These are phyloP conservation scores for Catalaphyllia jardinei DNA, from an alignment of 64 coral and sea anemone genomes.

Conservation along the genomic window DNA sequence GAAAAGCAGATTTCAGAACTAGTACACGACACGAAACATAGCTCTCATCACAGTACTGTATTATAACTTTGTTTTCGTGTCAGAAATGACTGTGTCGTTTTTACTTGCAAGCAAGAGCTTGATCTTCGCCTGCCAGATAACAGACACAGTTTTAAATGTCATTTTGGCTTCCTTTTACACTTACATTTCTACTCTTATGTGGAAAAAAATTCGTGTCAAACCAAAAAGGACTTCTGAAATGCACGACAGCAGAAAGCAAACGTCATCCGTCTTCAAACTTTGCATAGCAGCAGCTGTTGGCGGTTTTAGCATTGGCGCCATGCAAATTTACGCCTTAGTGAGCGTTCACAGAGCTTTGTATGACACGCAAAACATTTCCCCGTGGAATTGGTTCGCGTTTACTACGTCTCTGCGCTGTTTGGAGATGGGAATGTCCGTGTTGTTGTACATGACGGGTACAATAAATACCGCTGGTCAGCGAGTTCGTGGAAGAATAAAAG, in stretches of 20 bases:
- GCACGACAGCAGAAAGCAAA: background rate
- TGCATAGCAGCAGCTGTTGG: constrained; percentile 38
- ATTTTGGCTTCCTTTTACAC: constrained; percentile 17
- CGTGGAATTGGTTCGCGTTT: constrained; percentile 63
- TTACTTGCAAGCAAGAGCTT: constrained; percentile 13
- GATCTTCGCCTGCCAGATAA: constrained; percentile 39
- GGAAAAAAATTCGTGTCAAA: constrained; percentile 1
- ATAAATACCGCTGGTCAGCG: background rate
- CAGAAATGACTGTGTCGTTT: constrained; percentile 33
- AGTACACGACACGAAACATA: constrained; percentile 61
- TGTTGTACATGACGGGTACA: constrained; percentile 25
- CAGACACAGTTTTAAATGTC: constrained; percentile 16
- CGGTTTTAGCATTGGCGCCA: constrained; percentile 1
- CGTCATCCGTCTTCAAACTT: constrained; percentile 16
- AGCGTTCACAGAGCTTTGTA: constrained; percentile 49
- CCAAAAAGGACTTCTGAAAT: background rate
- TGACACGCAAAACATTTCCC: constrained; percentile 3
- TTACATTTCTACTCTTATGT: constrained; percentile 21
- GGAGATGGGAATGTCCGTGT: constrained; percentile 36
- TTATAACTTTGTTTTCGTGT: constrained; percentile 34
- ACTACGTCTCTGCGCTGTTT: constrained; percentile 28
- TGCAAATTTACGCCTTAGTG: constrained; percentile 35
- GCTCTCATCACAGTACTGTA: constrained; percentile 34
- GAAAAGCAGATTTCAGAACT: constrained; percentile 48
- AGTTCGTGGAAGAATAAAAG: background rate